phyloP scores from a whole-genome alignment of 2,888 invertebrate species.

The Liopterus haemorrhoidalis region DNA sequence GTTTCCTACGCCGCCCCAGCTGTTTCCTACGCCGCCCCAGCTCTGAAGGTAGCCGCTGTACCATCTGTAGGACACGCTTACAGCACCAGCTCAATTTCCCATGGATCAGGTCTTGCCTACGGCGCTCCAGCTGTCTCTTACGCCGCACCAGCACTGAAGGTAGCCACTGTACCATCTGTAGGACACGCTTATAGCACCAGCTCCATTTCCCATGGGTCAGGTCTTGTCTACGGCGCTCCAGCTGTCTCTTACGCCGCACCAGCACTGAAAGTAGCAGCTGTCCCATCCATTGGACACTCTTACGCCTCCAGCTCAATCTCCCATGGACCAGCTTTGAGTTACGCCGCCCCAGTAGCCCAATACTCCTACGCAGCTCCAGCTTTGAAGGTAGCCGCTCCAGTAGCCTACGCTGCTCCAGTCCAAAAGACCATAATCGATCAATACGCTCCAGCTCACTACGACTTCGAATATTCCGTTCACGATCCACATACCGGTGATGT shows the following conservation, averaged over 20 bases:
- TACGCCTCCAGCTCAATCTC: neutral
- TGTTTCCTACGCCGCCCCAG: conserved; percentile 3
- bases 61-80: too few relatives aligned
- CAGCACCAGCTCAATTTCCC: too few relatives aligned
- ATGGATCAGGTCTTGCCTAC: conserved; percentile 29
- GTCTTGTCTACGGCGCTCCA: too few relatives aligned
- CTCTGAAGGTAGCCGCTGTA: conserved; percentile 1
- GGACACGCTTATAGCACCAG: too few relatives aligned
- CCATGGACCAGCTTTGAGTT: conserved; percentile 7
- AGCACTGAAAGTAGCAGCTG: conserved; percentile 41
- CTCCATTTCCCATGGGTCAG: too few relatives aligned
- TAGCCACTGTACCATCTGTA: too few relatives aligned
- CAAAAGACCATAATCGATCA: conserved; percentile 41
- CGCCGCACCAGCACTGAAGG: conserved; percentile 7
- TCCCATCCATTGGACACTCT: too few relatives aligned
- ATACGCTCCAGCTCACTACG: conserved; percentile 46
- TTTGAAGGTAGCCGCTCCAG: conserved; percentile 42
- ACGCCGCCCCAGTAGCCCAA: conserved; percentile 23
- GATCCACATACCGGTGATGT: conserved; percentile 51
- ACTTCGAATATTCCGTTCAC: conserved; percentile 47
- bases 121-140: conserved; percentile 34
- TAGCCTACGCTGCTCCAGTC: conserved; percentile 35
- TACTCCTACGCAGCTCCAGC: too few relatives aligned
- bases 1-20: neutral
- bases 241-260: conserved; percentile 7